Conservation (phyloP, 2,113 vertebrate species). For the Triplophysa siluroides region DNA sequence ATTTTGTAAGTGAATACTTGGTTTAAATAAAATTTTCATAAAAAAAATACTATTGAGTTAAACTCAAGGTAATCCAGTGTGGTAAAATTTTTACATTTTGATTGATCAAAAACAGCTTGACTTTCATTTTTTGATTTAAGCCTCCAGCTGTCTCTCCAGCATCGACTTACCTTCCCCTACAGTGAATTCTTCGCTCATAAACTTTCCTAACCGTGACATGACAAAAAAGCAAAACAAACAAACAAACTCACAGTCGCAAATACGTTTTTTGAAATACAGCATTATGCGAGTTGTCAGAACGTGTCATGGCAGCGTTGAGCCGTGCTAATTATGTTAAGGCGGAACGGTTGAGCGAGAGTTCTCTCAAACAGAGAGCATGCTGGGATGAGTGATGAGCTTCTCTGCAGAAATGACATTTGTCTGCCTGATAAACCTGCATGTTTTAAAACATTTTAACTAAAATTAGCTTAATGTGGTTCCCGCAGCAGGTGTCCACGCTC, state of each 20-base stretch:
- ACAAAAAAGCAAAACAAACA: constrained; percentile 13
- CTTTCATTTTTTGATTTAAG: constrained; percentile 50
- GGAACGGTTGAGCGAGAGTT: constrained; percentile 43
- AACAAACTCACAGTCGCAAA: constrained; percentile 1
- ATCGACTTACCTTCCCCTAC: not conserved
- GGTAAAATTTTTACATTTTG: constrained; percentile 31
- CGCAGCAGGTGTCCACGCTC: constrained; percentile 33
- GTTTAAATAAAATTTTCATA: too few relatives aligned
- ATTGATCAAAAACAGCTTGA: constrained; percentile 52
- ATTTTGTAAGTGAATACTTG: too few relatives aligned
- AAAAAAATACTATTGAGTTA: constrained; percentile 36
- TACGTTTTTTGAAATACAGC: constrained; percentile 10
- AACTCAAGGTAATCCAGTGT: constrained; percentile 47
- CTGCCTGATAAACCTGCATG: constrained; percentile 42
- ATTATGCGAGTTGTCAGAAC: constrained; percentile 36
- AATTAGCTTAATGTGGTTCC: constrained; percentile 44
- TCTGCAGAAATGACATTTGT: constrained; percentile 43
- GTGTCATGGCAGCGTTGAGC: constrained; percentile 46
- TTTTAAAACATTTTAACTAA: constrained; percentile 48
- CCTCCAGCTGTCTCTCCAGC: not conserved
- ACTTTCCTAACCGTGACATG: not conserved
- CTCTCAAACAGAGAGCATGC: constrained; percentile 49
- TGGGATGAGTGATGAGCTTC: constrained; percentile 51
- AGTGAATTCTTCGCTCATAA: not conserved
- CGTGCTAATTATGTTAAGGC: constrained; percentile 53